These are phyloP conservation scores for Cotesia vestalis DNA, from an alignment of 1,140 invertebrate genomes.

Conservation along the genomic window DNA sequence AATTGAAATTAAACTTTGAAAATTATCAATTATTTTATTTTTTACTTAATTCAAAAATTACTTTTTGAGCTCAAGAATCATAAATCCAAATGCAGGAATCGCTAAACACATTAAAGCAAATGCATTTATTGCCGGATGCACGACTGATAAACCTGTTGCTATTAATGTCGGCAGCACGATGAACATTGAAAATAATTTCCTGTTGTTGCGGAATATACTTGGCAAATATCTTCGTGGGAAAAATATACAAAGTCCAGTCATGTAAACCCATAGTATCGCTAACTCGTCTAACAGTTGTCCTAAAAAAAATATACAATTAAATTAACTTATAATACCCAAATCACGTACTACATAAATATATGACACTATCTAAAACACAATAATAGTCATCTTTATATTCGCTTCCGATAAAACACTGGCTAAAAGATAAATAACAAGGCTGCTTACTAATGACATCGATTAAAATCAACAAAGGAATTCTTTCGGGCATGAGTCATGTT, in stretches of 20 bases:
- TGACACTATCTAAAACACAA: too few species aligned
- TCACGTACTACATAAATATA: too few species aligned
- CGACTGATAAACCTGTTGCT: slow-evolving; percentile 73
- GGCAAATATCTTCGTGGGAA: slow-evolving; percentile 77
- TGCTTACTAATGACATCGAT: not conserved
- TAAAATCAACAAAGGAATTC: not conserved
- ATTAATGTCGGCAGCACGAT: slow-evolving; percentile 69
- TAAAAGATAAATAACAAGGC: not conserved
- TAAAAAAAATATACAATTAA: slow-evolving; percentile 41
- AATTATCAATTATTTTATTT: too few species aligned
- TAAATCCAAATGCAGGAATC: slow-evolving; percentile 73
- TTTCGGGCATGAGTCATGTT: too few species aligned
- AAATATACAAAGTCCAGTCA: slow-evolving; percentile 79
- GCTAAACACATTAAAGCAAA: slow-evolving; percentile 81
- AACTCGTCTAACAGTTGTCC: slow-evolving; percentile 82
- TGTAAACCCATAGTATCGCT: slow-evolving; percentile 82
- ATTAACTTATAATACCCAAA: too few species aligned
- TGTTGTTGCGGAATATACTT: slow-evolving; percentile 71
- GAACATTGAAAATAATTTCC: slow-evolving; percentile 69
- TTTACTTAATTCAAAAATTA: slow-evolving; percentile 44
- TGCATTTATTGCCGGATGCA: slow-evolving; percentile 80
- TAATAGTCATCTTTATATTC: too few species aligned
- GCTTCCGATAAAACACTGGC: too few species aligned
- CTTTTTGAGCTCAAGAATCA: slow-evolving; percentile 74
- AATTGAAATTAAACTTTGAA: too few species aligned